Conservation (phyloP, 2,797 vertebrate species). For the Poeciliopsis presidionis region DNA sequence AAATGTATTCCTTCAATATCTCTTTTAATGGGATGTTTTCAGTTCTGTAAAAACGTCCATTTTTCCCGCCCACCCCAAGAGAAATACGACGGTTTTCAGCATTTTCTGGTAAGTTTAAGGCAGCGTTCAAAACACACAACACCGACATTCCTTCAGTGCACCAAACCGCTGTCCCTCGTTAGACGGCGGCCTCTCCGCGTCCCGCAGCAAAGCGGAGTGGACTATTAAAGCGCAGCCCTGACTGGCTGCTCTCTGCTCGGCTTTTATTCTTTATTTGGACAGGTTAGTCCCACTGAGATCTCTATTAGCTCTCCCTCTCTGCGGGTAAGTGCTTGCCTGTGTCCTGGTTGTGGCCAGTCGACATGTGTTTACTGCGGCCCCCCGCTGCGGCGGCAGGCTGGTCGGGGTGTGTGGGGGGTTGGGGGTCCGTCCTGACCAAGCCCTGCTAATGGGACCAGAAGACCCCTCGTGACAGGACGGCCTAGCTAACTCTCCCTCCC, state of each 20-base stretch:
- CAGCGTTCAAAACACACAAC: slow-evolving; percentile 64
- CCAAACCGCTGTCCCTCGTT: slow-evolving; percentile 67
- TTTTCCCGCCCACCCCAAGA: slow-evolving; percentile 1
- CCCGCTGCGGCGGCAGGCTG: slow-evolving; percentile 78
- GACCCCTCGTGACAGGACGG: slow-evolving; percentile 72
- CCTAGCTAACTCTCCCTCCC: slow-evolving; percentile 44
- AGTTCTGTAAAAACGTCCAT: neutral
- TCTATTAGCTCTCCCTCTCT: slow-evolving; percentile 74
- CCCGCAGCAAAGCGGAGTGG: slow-evolving; percentile 62
- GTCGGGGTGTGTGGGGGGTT: slow-evolving; percentile 33
- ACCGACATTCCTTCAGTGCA: slow-evolving; percentile 57
- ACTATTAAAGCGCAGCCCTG: slow-evolving; percentile 66
- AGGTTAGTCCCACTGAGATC: slow-evolving; percentile 74
- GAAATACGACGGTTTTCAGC: slow-evolving; percentile 22
- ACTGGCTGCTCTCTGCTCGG: slow-evolving; percentile 64
- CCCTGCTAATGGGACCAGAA: slow-evolving; percentile 80
- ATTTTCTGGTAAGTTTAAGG: neutral
- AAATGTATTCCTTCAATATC: slow-evolving; percentile 16
- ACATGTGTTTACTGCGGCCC: slow-evolving; percentile 85
- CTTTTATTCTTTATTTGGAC: slow-evolving; percentile 78
- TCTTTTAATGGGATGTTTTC: neutral
- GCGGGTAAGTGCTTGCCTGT: slow-evolving; percentile 63
- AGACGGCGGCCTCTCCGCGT: slow-evolving; percentile 63
- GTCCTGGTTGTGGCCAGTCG: slow-evolving; percentile 77
- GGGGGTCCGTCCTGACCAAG: slow-evolving; percentile 75